Conservation (phyloP, 1,140 invertebrate genomes). For the Ericerus pela region DNA sequence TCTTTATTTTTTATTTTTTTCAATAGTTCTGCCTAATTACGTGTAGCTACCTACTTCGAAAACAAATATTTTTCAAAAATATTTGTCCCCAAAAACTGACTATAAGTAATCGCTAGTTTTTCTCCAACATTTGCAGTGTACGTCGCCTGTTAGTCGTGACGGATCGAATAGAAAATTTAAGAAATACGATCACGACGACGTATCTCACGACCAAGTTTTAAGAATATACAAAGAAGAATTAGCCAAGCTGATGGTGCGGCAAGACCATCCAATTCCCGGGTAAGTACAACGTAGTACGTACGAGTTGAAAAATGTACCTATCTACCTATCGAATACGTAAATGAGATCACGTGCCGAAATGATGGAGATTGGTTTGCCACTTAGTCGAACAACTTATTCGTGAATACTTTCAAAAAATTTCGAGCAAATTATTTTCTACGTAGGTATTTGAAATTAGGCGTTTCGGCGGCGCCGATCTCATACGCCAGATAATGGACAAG, state of each 20-base stretch:
- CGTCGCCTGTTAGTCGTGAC: conserved; percentile 25
- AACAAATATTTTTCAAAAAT: background rate
- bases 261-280: conserved; percentile 50
- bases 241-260: conserved; percentile 72
- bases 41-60: too few species aligned
- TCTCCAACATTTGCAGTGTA: conserved; percentile 21
- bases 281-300: conserved; percentile 31
- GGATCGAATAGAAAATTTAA: conserved; percentile 51
- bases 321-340: too few species aligned
- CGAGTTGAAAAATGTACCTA: too few species aligned
- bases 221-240: conserved; percentile 93
- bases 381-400: too few species aligned
- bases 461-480: too few species aligned
- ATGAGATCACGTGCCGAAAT: background rate
- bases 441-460: too few species aligned
- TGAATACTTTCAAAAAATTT: too few species aligned
- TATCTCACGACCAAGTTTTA: conserved; percentile 91
- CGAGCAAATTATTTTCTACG: too few species aligned
- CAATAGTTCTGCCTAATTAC: too few species aligned
- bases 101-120: conserved; percentile 3
- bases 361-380: background rate
- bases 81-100: background rate
- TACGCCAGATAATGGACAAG: too few species aligned
- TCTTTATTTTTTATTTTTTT: too few species aligned
- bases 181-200: conserved; percentile 83